Evolutionary conservation across 2,888 invertebrate species (phyloP).

Genomic region (Drosophila emarginata): DNA sequence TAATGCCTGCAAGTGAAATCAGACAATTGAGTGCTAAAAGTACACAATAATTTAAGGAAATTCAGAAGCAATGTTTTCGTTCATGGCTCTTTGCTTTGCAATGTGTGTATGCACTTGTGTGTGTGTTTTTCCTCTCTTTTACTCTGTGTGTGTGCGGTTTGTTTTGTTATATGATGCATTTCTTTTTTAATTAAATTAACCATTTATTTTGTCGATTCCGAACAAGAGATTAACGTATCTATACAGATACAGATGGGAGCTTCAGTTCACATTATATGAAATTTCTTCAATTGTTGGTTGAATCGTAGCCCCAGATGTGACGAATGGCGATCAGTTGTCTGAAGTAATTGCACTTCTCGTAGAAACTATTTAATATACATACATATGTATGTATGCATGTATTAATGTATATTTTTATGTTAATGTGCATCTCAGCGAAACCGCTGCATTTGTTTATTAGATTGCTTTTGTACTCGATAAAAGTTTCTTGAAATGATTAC

Average conservation of each 20-base stretch:
- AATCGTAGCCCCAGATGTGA: too few relatives aligned
- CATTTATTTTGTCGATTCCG: background rate
- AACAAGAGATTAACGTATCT: background rate
- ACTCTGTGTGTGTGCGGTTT: background rate
- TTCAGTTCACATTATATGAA: background rate
- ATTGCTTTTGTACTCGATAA: too few relatives aligned
- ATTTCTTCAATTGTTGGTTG: background rate
- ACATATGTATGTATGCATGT: too few relatives aligned
- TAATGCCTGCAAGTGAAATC: background rate
- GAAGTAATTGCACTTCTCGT: too few relatives aligned
- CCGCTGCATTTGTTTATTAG: too few relatives aligned
- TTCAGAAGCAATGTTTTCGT: background rate
- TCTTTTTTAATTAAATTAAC: background rate
- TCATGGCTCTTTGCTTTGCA: background rate
- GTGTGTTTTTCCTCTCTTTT: background rate
- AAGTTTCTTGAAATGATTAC: too few relatives aligned
- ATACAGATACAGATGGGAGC: background rate
- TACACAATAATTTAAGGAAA: background rate
- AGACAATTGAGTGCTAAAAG: background rate
- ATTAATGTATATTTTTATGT: too few relatives aligned
- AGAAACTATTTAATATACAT: too few relatives aligned
- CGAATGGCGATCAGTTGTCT: too few relatives aligned
- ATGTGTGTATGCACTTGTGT: background rate
- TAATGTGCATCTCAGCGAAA: too few relatives aligned
- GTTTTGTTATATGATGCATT: slow-evolving; percentile 5